Evolutionary conservation across 2,888 invertebrate species (phyloP).

Genomic region (Allacma fusca): DNA sequence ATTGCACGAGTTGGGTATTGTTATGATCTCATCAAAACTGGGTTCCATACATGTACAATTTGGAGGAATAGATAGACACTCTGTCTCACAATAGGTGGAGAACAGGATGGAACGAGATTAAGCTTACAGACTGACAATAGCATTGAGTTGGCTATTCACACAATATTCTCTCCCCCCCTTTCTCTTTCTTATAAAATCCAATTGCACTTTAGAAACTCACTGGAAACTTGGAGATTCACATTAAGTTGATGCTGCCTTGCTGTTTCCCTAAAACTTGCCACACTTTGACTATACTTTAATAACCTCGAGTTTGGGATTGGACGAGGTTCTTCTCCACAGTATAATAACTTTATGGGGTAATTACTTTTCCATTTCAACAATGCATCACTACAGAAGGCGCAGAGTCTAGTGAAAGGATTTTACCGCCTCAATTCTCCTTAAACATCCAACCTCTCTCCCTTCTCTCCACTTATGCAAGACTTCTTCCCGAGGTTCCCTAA

Average conservation of each 20-base stretch:
- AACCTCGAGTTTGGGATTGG: too few species aligned
- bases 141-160: neutral
- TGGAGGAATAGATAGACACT: too few species aligned
- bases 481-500: neutral
- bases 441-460: neutral
- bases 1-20: too few species aligned
- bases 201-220: neutral
- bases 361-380: slow-evolving; percentile 6
- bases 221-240: neutral
- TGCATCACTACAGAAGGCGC: neutral
- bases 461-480: neutral
- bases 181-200: neutral
- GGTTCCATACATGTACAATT: too few species aligned
- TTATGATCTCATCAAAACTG: too few species aligned
- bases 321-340: neutral
- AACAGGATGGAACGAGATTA: neutral
- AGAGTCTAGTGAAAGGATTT: neutral
- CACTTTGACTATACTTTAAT: neutral
- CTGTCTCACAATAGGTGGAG: neutral
- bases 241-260: neutral
- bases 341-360: slow-evolving; percentile 5
- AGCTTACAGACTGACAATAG: neutral
- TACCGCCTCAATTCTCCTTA: neutral
- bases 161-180: neutral
- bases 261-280: neutral